Evolutionary conservation across 1,140 invertebrate genomes (phyloP).

Genomic region (Aphidius gifuensis): DNA sequence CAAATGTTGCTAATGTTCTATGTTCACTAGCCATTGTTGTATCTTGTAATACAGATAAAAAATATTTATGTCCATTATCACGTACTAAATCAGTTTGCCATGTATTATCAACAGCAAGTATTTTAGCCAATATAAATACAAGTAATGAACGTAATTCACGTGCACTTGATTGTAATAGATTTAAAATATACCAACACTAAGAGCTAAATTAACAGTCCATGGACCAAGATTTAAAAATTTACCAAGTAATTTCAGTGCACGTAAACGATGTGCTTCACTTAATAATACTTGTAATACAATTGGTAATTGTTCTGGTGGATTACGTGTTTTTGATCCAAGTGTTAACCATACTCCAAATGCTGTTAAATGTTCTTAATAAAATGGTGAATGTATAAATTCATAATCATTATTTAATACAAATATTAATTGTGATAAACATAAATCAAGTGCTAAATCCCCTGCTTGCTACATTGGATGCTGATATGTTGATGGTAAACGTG

Average conservation of each 20-base stretch:
- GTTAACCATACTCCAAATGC: constrained; percentile 97
- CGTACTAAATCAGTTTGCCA: constrained; percentile 94
- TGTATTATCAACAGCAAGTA: constrained; percentile 91
- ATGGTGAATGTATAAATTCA: constrained; percentile 76
- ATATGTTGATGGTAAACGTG: constrained; percentile 84
- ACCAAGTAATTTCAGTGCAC: constrained; percentile 92
- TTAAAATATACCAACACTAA: constrained; percentile 98
- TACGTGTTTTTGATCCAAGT: constrained; percentile 71
- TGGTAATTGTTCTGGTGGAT: constrained; percentile 92
- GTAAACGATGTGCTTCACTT: constrained; percentile 92
- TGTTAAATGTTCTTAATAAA: constrained; percentile 97
- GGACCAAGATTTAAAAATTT: constrained; percentile 93
- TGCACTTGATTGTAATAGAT: constrained; percentile 90
- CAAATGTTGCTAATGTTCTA: constrained; percentile 87
- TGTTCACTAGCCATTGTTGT: constrained; percentile 79
- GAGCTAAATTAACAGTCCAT: constrained; percentile 94
- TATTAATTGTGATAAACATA: constrained; percentile 87
- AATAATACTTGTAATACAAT: constrained; percentile 97
- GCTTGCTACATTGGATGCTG: constrained; percentile 90
- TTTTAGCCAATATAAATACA: constrained; percentile 99
- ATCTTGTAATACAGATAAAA: constrained; percentile 86
- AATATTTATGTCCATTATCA: constrained; percentile 94
- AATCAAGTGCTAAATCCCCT: constrained; percentile 95
- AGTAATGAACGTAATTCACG: constrained; percentile 87
- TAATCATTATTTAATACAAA: constrained; percentile 66